Percentiles rank a stretch among this genome's conserved stretches.
phyloP scores from a whole-genome alignment of 2,113 vertebrate species.

The Oxygymnocypris stewartii region DNA sequence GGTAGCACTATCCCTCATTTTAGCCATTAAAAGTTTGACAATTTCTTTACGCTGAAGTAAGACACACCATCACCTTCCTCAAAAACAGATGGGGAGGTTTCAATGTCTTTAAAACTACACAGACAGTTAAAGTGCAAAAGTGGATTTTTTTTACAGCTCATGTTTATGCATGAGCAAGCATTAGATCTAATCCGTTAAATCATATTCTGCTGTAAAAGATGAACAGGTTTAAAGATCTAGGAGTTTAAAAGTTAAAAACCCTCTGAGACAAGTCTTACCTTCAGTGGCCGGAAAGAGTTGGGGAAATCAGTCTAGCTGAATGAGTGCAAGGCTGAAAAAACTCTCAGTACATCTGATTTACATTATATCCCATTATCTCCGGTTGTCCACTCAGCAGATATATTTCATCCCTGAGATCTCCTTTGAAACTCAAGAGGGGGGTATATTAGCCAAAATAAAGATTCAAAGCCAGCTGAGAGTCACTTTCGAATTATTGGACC shows the following conservation, averaged over 20 bases:
- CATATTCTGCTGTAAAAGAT: constrained; percentile 56
- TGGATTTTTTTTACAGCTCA: constrained; percentile 59
- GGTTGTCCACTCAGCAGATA: constrained; percentile 57
- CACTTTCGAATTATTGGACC: background rate
- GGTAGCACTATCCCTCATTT: constrained; percentile 47
- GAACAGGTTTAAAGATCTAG: constrained; percentile 1
- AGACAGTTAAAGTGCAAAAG: constrained; percentile 62
- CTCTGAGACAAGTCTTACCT: constrained; percentile 60
- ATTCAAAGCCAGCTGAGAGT: constrained; percentile 23
- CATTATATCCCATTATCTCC: constrained; percentile 71
- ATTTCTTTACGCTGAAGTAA: constrained; percentile 59
- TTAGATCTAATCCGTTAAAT: constrained; percentile 48
- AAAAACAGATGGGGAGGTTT: constrained; percentile 59
- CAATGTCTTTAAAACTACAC: constrained; percentile 56
- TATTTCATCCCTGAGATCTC: constrained; percentile 64
- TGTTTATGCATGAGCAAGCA: constrained; percentile 70
- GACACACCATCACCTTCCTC: constrained; percentile 57
- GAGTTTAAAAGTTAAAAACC: constrained; percentile 61
- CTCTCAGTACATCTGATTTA: constrained; percentile 70
- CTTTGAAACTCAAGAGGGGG: constrained; percentile 47
- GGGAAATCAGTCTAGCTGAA: constrained; percentile 59
- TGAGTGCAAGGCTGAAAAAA: constrained; percentile 60
- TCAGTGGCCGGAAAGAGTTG: constrained; percentile 55
- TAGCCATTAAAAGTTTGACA: constrained; percentile 59
- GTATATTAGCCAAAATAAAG: constrained; percentile 43